Evolutionary conservation across 2,888 invertebrate genomes (phyloP), one percentile per base, ranked within the genome.

Genomic region (Trichogramma evanescens): DNA sequence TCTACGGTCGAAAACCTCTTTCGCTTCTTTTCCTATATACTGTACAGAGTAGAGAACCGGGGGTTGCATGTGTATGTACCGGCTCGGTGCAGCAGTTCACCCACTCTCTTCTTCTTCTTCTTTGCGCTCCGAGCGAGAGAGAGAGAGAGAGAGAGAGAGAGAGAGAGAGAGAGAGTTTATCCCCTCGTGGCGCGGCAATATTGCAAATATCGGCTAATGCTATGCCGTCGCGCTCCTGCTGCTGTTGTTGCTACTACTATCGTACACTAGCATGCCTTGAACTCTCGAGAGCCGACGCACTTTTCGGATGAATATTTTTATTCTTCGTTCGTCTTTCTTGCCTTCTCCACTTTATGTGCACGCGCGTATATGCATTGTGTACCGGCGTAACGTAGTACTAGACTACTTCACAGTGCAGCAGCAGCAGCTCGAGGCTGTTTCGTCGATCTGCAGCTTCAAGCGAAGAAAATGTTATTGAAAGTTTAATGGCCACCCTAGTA

Each of bases 41-140:
- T 66, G 66, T 64, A 63, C 58, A 64, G 63, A 67, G 67, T n/a
- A 64, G 65, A 65, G 63, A 63, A 63, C 62, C 63, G 65, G 65
- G 62, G 63, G 63, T 66, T 63, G 66, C 61, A 66, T 66, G 66
- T 26, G 26, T 26, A 46, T 8, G 7, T 46, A 8, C 8, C 46
- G 10, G n/a, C 46, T 3, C 46, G n/a, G 10, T 46, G n/a, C 50
- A 7, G 5, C 46, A 4, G 40, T 7, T 40, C 5, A 9, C 8
- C 44, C 6, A 26, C 49, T 9, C 10, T 55, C 6, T 7, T 41
- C 41, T 13, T 43, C 43, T 3, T 38, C 46, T 48, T 49, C 68
- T 66, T 65, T 62, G 9, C 41, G 6, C 38, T 49, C 38, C 50
- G 26, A 26, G 26, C 26, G 26, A 26, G 26, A 26, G 26, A 26